Evolutionary conservation across 2,113 vertebrate species (phyloP), one percentile per base, ranked within the genome.

Genomic region (Podarcis raffonei): DNA sequence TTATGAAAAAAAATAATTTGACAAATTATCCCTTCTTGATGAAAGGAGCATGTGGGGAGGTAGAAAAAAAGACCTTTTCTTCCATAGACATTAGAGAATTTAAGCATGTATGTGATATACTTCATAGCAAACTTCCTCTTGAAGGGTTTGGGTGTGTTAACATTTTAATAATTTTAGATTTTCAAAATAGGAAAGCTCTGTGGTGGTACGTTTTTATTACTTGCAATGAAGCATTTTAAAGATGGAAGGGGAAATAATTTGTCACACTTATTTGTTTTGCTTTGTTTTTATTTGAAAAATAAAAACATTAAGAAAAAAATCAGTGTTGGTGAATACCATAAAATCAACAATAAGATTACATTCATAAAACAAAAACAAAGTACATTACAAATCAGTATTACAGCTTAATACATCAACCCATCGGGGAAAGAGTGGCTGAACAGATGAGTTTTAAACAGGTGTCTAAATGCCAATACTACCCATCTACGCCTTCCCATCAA

Each of bases 1-100:
- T 90, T 88, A 27, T n/a, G 86, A 88, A 85, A 86, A 89, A 93
- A 89, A 94, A 94, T 77, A 78, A 90, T 82, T 65, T 79, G 39
- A 59, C 89, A 85, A 23, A 76, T 39, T 12, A 25, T 71, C 69
- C 32, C 11, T 89, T 92, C 35, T 48, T 69, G 77, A n/a, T 32
- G 48, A 85, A 83, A 74, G 18, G 72, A 78, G 12, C 2, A 0
- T 4, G 68, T 7, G 32, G 39, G 74, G 15, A 20, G 25, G 9
- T 32, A 30, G 25, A 6, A 30, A 16, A 30, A 22, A 9, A 59
- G 32, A 20, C 6, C 20, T 86, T 57, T 59, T 25, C 53, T 72
- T 48, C 23, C 2, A 2, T 32, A 83, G 72, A 7, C 48, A 27
- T 3, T 59, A 57, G 62, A 32, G 5, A 79, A 27, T 57, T 53